These are phyloP conservation scores for Chrysemys picta DNA, from an alignment of 2,113 vertebrate species.

Conservation along the genomic window DNA sequence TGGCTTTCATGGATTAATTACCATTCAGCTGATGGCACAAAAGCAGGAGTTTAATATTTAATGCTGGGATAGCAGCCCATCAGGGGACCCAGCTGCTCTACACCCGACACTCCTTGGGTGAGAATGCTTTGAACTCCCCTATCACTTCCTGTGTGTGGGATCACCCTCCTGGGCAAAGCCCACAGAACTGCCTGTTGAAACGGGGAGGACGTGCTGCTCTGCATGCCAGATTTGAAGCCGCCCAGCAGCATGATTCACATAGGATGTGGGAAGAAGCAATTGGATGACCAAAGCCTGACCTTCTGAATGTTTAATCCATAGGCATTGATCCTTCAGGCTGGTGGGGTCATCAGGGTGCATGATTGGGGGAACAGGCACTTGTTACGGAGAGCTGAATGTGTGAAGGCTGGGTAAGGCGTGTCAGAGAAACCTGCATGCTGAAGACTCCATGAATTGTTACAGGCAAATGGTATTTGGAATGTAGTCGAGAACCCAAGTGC, in stretches of 20 bases:
- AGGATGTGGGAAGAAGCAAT: background rate
- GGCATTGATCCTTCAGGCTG: too few relatives aligned
- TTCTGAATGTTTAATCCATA: accelerated
- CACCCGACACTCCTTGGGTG: accelerated
- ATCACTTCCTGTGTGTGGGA: background rate
- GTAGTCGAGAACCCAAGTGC: background rate
- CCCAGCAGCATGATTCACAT: accelerated
- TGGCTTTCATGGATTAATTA: background rate
- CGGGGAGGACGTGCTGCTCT: background rate
- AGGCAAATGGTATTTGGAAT: background rate
- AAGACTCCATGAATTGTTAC: background rate
- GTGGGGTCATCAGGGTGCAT: accelerated
- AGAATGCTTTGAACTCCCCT: background rate
- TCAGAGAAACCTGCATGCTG: background rate
- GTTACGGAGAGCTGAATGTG: background rate
- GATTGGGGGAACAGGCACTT: background rate
- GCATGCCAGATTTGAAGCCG: background rate
- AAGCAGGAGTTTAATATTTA: accelerated
- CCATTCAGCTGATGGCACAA: accelerated
- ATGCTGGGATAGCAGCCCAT: background rate
- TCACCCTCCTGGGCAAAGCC: background rate
- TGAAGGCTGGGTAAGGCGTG: background rate
- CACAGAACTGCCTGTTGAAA: background rate
- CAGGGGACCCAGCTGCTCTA: background rate
- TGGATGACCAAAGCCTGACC: background rate